These are phyloP conservation scores for Scolopax mira DNA, from an alignment of 2,113 vertebrate genomes.

Conservation along the genomic window DNA sequence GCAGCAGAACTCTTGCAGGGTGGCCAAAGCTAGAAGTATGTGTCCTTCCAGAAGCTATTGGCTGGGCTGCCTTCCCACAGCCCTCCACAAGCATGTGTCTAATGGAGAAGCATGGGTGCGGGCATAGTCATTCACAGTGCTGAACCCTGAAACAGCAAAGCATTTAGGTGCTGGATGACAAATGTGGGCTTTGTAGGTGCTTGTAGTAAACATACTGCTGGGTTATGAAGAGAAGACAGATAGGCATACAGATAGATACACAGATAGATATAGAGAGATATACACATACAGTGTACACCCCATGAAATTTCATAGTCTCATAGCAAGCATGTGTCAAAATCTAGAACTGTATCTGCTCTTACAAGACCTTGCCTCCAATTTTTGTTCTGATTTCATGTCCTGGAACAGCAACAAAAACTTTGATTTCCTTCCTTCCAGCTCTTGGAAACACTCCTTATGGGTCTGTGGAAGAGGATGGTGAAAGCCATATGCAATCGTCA, in stretches of 20 bases:
- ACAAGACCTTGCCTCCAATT: not conserved
- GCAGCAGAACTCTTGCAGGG: not conserved
- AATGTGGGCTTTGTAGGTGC: not conserved
- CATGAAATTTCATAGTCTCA: not conserved
- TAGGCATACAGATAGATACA: fast-evolving
- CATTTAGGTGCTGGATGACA: not conserved
- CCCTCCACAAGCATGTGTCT: fast-evolving
- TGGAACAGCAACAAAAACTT: not conserved
- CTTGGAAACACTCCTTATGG: not conserved
- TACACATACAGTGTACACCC: not conserved
- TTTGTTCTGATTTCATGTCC: not conserved
- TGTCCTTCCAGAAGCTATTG: not conserved
- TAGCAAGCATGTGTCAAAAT: not conserved
- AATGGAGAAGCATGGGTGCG: fast-evolving
- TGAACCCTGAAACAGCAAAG: not conserved
- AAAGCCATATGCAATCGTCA: not conserved
- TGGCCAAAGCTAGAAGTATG: not conserved
- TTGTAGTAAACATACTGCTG: not conserved
- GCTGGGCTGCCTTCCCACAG: not conserved
- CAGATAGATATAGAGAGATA: not conserved
- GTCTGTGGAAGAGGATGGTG: not conserved
- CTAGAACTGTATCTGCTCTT: not conserved
- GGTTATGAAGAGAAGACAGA: not conserved
- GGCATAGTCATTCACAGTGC: not conserved
- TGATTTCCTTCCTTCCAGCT: not conserved